A percentile compares a stretch with the other conserved stretches of the same genome.
Conservation (phyloP, 2,888 invertebrate genomes). For the Diogma glabrata region DNA sequence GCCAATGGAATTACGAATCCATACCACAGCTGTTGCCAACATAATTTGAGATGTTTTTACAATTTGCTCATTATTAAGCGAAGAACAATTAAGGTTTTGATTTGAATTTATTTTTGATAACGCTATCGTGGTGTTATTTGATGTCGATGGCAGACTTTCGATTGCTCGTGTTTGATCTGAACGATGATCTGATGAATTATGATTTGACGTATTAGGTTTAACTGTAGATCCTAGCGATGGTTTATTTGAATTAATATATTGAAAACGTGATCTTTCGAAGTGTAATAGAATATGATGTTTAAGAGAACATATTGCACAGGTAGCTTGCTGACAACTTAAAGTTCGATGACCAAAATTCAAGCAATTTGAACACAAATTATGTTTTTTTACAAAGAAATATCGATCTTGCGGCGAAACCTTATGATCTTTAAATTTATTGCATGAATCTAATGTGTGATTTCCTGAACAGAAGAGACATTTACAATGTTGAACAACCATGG, state of each 20-base stretch:
- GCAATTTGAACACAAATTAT: not conserved
- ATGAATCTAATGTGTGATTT: not conserved
- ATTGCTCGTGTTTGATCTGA: too few relatives aligned
- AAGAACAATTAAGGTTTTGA: too few relatives aligned
- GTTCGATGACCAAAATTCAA: not conserved
- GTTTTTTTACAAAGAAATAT: not conserved
- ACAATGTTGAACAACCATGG: not conserved
- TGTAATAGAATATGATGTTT: not conserved
- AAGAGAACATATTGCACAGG: not conserved
- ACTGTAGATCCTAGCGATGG: too few relatives aligned
- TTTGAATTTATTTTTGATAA: too few relatives aligned
- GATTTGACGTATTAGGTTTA: too few relatives aligned
- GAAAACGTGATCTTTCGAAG: too few relatives aligned
- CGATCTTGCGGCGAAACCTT: not conserved
- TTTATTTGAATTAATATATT: too few relatives aligned
- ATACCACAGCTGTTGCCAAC: not conserved
- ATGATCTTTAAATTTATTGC: not conserved
- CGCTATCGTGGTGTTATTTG: too few relatives aligned
- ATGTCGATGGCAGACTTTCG: too few relatives aligned
- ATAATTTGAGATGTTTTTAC: not conserved
- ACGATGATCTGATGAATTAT: too few relatives aligned
- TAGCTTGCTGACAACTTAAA: not conserved
- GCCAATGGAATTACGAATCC: not conserved
- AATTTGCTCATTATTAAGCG: not conserved
- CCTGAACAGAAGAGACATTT: not conserved